Percentiles rank a stretch among this genome's conserved stretches.
Conservation (phyloP, 2,797 vertebrate species). For the Anas bernieri region DNA sequence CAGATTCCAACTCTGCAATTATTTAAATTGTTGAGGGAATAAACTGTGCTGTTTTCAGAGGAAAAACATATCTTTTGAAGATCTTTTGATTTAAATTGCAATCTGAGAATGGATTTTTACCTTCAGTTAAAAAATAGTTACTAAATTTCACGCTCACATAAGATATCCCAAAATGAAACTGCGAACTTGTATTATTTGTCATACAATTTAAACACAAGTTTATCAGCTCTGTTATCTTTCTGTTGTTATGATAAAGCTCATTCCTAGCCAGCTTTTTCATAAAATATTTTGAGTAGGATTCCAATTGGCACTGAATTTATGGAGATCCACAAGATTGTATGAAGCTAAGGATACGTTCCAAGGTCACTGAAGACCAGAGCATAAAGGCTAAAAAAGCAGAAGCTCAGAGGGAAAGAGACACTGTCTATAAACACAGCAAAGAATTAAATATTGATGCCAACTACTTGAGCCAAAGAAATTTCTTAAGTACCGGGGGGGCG, state of each 20-base stretch:
- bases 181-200: not conserved
- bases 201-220: not conserved
- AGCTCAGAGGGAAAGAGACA: not conserved
- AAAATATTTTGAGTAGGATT: not conserved
- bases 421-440: not conserved
- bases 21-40: not conserved
- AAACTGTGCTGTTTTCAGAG: not conserved
- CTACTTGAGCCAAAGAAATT: not conserved
- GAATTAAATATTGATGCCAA: not conserved
- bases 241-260: not conserved
- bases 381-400: not conserved
- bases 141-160: not conserved
- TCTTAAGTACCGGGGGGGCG: not conserved
- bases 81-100: not conserved
- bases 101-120: not conserved
- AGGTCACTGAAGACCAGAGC: not conserved
- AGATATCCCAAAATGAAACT: not conserved
- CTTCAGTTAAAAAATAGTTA: not conserved
- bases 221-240: not conserved
- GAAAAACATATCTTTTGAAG: rapidly evolving
- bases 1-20: not conserved
- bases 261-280: not conserved
- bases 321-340: not conserved
- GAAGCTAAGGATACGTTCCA: not conserved
- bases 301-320: not conserved